Evolutionary conservation across 2,888 invertebrate species (phyloP).

Genomic region (Drosophila nr. fundita): DNA sequence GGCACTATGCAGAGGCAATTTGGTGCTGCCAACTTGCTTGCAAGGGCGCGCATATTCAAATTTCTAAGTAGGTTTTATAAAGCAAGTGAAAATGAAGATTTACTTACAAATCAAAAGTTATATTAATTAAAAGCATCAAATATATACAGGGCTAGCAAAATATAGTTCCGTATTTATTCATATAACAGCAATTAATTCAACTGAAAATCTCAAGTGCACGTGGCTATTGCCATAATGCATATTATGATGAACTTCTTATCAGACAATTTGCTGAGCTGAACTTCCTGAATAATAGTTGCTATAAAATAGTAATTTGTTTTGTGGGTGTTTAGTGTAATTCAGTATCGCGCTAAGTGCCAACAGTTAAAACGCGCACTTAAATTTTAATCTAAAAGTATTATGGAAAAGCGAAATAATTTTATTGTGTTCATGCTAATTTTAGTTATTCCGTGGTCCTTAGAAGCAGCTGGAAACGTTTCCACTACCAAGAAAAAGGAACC

Average conservation of each 20-base stretch:
- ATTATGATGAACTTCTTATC: constrained; percentile 38
- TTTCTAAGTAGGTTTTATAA: too few species aligned
- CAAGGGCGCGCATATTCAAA: constrained; percentile 31
- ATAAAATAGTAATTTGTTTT: constrained; percentile 35
- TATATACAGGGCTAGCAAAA: not conserved
- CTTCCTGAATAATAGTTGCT: constrained; percentile 41
- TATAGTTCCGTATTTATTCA: constrained; percentile 3
- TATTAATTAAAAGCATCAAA: not conserved
- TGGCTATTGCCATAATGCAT: constrained; percentile 5
- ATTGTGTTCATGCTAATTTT: constrained; percentile 19
- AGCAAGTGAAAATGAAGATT: not conserved
- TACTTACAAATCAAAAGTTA: not conserved
- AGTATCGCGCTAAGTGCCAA: constrained; percentile 31
- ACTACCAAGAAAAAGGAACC: constrained; percentile 43
- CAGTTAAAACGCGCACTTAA: constrained; percentile 5
- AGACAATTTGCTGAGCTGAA: constrained; percentile 2
- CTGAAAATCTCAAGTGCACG: constrained; percentile 36
- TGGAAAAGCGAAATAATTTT: constrained; percentile 18
- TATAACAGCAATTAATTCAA: constrained; percentile 2
- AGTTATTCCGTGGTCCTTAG: constrained; percentile 21
- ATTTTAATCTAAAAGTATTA: constrained; percentile 2
- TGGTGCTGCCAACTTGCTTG: constrained; percentile 36
- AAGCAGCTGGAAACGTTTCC: constrained; percentile 6
- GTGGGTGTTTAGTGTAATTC: constrained; percentile 5
- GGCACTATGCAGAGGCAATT: constrained; percentile 1